Evolutionary conservation across 2,113 vertebrate genomes (phyloP), one percentile per base, ranked within the genome.

Genomic region (Scytalopus superciliaris): DNA sequence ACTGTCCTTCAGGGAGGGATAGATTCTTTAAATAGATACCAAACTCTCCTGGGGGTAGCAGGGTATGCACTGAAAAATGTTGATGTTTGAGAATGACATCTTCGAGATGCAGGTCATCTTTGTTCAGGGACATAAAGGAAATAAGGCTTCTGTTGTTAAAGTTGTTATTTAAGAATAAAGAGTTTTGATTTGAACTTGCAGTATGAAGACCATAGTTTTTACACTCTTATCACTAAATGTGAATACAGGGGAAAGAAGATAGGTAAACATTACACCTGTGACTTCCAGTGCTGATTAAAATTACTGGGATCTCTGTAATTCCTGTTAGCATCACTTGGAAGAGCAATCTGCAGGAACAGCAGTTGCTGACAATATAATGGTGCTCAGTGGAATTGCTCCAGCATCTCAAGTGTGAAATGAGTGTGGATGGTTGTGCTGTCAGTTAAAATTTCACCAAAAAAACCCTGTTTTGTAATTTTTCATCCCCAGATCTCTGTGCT

Each of bases 401-500:
- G 45, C 31, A 63, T 84, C 35, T 72, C 12, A 12, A 47, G 17
- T 64, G 52, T 68, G 77, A 81, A 82, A 44, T 30, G 47, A 39
- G 14, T 5, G 22, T 94, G 47, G 33, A 69, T 90, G 40, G 24
- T 37, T 73, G 17, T 72, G 56, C 63, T 86, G 27, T 52, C 55
- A 88, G 28, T 42, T 69, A 40, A 4, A 37, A 16, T 63, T 63
- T 50, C 45, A 83, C 22, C 2, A 45, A 39, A 57, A 84, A 86
- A 63, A 49, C 9, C 7, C 2, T 1, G 0, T 14, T 70, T 14
- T 52, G 7, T 11, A 7, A 40, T n/a, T 35, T 22, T 44, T 85
- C 76, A 67, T 63, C 16, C 86, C 19, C 90, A 99, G 99, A 98
- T 99, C 74, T 99, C 99, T 14, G 98, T 99, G 53, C 97, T 99